Conservation (phyloP, 2,113 vertebrate genomes). For the Chloroceryle aenea region DNA sequence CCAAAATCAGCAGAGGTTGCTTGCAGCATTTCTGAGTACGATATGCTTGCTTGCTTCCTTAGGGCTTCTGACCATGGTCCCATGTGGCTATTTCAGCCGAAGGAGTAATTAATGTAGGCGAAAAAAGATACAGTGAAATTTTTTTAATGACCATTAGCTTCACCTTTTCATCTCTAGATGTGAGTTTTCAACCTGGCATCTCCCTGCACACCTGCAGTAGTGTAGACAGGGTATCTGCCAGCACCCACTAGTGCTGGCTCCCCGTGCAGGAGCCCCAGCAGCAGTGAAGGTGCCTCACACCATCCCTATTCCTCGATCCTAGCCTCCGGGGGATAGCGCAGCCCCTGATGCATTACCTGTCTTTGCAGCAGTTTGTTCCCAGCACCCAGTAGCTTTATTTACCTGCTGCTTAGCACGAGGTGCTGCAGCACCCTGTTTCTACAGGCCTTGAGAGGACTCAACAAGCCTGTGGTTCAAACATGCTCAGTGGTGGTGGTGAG, state of each 20-base stretch:
- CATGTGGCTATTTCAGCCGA: neutral
- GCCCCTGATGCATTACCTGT: neutral
- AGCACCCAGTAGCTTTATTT: neutral
- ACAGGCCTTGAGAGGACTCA: slow-evolving; percentile 51
- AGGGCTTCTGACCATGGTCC: neutral
- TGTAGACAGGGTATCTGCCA: neutral
- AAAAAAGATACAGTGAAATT: neutral
- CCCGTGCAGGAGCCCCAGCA: neutral
- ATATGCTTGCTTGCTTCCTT: accelerated
- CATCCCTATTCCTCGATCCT: neutral
- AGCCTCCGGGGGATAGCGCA: neutral
- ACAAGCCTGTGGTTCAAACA: slow-evolving; percentile 52
- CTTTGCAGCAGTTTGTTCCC: neutral
- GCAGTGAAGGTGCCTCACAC: neutral
- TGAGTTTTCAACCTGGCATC: neutral
- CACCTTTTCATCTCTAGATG: neutral
- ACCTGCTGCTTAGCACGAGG: neutral
- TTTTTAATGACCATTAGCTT: neutral
- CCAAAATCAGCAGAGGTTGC: neutral
- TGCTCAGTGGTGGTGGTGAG: neutral
- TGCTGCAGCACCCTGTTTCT: slow-evolving; percentile 27
- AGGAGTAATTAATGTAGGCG: accelerated
- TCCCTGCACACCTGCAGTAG: neutral
- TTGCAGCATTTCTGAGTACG: neutral
- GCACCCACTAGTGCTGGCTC: neutral